Conservation (phyloP, 2,113 vertebrate species). For the Bagarius yarrelli region DNA sequence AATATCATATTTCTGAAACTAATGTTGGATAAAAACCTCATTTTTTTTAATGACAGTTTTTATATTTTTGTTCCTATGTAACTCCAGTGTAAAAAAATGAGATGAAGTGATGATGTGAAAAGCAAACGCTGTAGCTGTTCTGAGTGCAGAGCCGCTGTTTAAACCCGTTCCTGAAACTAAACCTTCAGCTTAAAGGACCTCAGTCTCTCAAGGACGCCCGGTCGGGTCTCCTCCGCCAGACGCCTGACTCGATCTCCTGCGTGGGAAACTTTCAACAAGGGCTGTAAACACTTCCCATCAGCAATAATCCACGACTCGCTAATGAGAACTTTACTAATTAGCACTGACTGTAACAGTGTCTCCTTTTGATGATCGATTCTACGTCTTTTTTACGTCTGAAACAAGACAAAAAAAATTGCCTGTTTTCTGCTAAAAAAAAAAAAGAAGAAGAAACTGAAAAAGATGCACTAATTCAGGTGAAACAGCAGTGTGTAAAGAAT, state of each 20-base stretch:
- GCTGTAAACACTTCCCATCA: slow-evolving; percentile 54
- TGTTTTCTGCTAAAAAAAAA: neutral
- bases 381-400: neutral
- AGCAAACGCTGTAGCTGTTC: no score
- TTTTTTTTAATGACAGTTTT: no score
- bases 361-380: neutral
- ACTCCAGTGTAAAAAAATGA: neutral
- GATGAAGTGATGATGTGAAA: neutral
- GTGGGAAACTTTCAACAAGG: slow-evolving; percentile 55
- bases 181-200: slow-evolving; percentile 48
- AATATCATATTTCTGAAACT: neutral
- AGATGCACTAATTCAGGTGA: neutral
- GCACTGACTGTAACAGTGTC: neutral
- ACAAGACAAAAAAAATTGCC: neutral
- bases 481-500: neutral
- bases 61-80: no score
- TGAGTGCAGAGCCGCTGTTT: no score
- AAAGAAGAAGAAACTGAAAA: no score
- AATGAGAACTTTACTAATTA: neutral
- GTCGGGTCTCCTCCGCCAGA: slow-evolving; percentile 43
- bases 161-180: no score
- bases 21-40: neutral
- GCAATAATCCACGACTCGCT: slow-evolving; percentile 65
- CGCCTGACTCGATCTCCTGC: slow-evolving; percentile 35
- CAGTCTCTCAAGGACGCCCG: slow-evolving; percentile 25